Base-by-base conservation (phyloP, 2,113 vertebrate species). In the Eidolon helvum region DNA sequence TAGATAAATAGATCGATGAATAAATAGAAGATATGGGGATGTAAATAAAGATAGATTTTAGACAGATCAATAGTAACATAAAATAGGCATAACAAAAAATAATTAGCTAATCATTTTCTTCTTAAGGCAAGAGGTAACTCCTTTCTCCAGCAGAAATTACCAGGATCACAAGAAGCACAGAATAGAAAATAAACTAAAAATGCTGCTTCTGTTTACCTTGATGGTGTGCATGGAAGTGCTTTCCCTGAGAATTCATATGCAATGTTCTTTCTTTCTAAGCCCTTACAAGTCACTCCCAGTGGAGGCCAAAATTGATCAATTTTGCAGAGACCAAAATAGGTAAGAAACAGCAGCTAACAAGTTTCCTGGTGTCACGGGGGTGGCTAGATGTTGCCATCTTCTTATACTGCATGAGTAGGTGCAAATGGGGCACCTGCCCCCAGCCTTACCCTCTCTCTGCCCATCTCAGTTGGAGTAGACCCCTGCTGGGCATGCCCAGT, bases 361-460 rank as follows among this genome's bases (percentile, higher is more conserved):
- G 97, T 90, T 96, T 98, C 75, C 74, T 90, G 57, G 84, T 84
- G 92, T 95, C 95, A 33, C 74, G n/a, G 50, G 68, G 63, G 91
- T 22, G 74, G 50, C 92, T 95, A 48, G 94, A 86, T 91, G 78
- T 95, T 96, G 55, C 96, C 82, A 68, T 97, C 89, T 72, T 89
- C 96, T 87, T 95, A 94, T 95, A 96, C 96, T 97, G 69, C 86
- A 35, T 78, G 96, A 94, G 78, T 87, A 97, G 96, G 97, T 91
- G 96, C 90, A 98, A 97, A 97, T 95, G 95, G 87, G 97, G 96
- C 97, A 96, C 94, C 97, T 97, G 94, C 95, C 95, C 94, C 96
- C 95, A 97, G 95, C 59, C 97, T 92, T 87, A 87, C 69, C 96
- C 96, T 96, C 96, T 93, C 95, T 89, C 87, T 97, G 83, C 90